Evolutionary conservation across 2,113 vertebrate species (phyloP).

Genomic region (Solea senegalensis): DNA sequence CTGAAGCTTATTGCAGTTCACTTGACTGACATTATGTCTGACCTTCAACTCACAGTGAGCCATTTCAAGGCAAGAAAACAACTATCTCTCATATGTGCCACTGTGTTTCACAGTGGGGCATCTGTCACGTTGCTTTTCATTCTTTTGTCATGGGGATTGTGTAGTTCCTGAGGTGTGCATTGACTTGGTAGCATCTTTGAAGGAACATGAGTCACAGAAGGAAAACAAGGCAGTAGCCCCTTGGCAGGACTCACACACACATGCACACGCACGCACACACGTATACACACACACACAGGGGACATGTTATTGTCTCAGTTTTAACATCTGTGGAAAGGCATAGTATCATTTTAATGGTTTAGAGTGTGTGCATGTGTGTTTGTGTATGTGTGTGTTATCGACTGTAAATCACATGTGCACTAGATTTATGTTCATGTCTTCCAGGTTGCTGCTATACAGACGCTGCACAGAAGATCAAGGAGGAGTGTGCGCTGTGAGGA

Average conservation of each 20-base stretch:
- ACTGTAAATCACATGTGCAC: not conserved
- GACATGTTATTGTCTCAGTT: conserved; percentile 49
- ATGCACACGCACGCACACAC: not conserved
- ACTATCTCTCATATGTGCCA: conserved; percentile 7
- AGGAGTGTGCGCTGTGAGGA: conserved; percentile 22
- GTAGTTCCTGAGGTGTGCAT: conserved; percentile 15
- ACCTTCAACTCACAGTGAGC: conserved; percentile 31
- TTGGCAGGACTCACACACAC: conserved; percentile 16
- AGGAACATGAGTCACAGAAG: conserved; percentile 46
- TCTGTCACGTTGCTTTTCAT: conserved; percentile 14
- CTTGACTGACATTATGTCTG: conserved; percentile 36
- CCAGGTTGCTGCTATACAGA: not conserved
- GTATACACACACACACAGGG: conserved; percentile 4
- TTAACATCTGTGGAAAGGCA: conserved; percentile 42
- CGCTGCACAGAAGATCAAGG: not conserved
- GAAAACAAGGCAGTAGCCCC: conserved; percentile 31
- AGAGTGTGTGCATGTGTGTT: conserved; percentile 20
- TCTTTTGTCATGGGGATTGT: not conserved
- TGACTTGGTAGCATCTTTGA: conserved; percentile 17
- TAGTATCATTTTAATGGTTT: conserved; percentile 15
- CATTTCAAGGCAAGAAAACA: conserved; percentile 24
- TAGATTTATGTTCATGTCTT: conserved; percentile 1
- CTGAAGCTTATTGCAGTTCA: conserved; percentile 25
- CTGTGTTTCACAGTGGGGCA: not conserved
- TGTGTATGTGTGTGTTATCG: conserved; percentile 20